These are phyloP conservation scores for Pedionomus torquatus DNA, from an alignment of 2,113 vertebrate genomes.

Conservation along the genomic window DNA sequence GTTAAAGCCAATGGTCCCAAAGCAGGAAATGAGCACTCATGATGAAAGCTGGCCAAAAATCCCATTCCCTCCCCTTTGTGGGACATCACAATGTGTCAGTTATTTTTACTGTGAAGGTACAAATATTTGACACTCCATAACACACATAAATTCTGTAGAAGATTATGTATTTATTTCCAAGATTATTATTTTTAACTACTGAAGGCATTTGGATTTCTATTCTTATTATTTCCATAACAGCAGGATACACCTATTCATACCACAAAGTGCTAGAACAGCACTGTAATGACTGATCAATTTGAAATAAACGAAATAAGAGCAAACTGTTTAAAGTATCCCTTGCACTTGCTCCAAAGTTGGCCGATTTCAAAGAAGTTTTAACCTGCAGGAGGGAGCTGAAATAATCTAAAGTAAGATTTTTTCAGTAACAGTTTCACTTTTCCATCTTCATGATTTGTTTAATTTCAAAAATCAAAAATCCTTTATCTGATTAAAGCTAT, in stretches of 20 bases:
- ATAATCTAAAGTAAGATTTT: neutral
- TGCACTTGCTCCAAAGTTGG: neutral
- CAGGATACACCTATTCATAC: neutral
- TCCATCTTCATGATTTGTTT: neutral
- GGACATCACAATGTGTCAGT: neutral
- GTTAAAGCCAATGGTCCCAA: neutral
- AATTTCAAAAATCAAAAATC: neutral
- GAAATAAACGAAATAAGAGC: neutral
- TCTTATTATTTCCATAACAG: neutral
- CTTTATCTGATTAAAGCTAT: neutral
- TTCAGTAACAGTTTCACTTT: neutral
- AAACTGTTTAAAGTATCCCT: neutral
- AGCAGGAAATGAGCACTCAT: neutral
- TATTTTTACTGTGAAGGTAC: neutral
- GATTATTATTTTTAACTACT: neutral
- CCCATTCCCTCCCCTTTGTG: accelerated
- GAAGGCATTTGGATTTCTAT: neutral
- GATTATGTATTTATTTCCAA: accelerated
- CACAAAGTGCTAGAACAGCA: neutral
- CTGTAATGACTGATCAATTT: neutral
- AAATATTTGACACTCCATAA: neutral
- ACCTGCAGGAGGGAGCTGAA: neutral
- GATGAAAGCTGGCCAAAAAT: neutral
- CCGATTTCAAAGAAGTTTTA: neutral
- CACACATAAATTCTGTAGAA: neutral